Conservation (phyloP, 2,888 invertebrate species). For the Pyrocoelia pectoralis region DNA sequence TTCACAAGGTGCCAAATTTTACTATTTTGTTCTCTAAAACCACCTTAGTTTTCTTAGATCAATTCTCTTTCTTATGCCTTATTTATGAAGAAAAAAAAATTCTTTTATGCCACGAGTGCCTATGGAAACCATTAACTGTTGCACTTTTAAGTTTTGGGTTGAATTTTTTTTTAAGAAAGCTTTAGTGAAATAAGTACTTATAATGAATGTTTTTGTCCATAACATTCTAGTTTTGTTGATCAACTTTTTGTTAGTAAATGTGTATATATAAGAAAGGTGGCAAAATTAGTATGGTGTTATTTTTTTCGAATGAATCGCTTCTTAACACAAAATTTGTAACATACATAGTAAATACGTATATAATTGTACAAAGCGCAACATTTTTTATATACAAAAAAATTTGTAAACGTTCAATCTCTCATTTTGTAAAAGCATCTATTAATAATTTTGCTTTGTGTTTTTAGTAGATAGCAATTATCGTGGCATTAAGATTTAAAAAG, state of each 20-base stretch:
- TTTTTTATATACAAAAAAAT: slow-evolving; percentile 6
- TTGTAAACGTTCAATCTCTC: not conserved
- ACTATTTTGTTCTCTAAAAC: not conserved
- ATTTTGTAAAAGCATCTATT: not conserved
- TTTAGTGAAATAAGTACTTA: slow-evolving; percentile 1
- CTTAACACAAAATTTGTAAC: not conserved
- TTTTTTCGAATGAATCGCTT: slow-evolving; percentile 11
- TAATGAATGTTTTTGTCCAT: not conserved
- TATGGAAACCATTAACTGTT: slow-evolving; percentile 20
- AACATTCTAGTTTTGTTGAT: slow-evolving; percentile 4
- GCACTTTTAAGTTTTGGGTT: not conserved
- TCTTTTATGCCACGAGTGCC: slow-evolving; percentile 30
- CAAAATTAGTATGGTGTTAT: slow-evolving; percentile 20
- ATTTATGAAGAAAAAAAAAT: not conserved
- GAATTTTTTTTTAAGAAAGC: not conserved
- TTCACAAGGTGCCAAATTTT: not conserved
- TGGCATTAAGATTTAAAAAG: slow-evolving; percentile 12
- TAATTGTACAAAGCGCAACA: slow-evolving; percentile 17
- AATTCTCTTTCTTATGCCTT: not conserved
- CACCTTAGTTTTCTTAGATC: not conserved
- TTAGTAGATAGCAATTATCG: slow-evolving; percentile 7
- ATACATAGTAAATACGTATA: slow-evolving; percentile 3
- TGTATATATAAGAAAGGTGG: slow-evolving; percentile 17
- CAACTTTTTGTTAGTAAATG: slow-evolving; percentile 6
- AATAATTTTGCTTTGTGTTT: slow-evolving; percentile 7